Base-by-base conservation (phyloP, 2,888 invertebrate species). In the Ophion obscuratus region DNA sequence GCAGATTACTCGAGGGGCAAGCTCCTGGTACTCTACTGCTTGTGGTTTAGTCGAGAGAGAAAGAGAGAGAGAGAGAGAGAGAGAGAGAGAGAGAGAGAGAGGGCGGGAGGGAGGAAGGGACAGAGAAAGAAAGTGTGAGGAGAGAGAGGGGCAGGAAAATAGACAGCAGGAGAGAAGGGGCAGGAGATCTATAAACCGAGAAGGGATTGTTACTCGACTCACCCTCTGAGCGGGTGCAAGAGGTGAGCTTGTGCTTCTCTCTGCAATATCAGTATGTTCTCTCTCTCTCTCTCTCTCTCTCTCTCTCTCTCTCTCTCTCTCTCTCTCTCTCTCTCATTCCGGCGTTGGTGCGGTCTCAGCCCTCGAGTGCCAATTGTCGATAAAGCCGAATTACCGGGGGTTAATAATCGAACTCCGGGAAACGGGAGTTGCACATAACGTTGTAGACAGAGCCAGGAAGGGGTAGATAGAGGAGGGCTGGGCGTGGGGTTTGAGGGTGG, bases 381-480 rank as follows among this genome's bases (percentile, higher is more conserved):
- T 92, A 92, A 91, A 91, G 90, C 90, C 89, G 89, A 91, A 92
- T 91, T 91, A 90, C 89, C 88, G 88, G 78, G 81, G 88, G 88
- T 92, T 92, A 91, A 92, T 92, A 91, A 92, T 92, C 90, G 89
- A 87, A 88, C 85, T 83, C 73, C 78, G 85, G 85, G 80, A 73
- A 78, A 84, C 68, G 81, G 78, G 75, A 68, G 61, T 44, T 62
- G n/a, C 83, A 70, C 59, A 74, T 74, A 74, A 31, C 73, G 59
- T 47, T 66, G 27, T 59, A 73, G 75, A 76, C 66, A 53, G 40
- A 44, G 14, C 17, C 36, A 68, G 2, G 20, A 36, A 53, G 27
- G 47, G 53, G 57, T 14, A 31, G 20, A n/a, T 40, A 53, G 53
- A 53, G 53, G 10, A 59, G 59, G 44, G 61, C 27, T 7, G 27